Conservation (phyloP, 2,888 invertebrate species). For the Orthonychiurus folsomi region DNA sequence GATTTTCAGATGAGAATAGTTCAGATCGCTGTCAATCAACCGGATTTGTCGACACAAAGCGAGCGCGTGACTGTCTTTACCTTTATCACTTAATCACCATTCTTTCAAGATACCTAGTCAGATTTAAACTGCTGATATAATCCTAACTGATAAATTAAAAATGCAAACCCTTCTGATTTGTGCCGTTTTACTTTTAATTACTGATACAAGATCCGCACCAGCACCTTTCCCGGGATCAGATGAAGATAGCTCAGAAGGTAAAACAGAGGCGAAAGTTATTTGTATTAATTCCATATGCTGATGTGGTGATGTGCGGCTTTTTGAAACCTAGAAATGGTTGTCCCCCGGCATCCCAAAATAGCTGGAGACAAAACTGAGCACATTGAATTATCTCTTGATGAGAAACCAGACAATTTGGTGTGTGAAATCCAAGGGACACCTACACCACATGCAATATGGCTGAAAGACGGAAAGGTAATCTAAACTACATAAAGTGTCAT, state of each 20-base stretch:
- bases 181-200: too few species aligned
- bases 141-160: too few species aligned
- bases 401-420: constrained; percentile 16
- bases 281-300: too few species aligned
- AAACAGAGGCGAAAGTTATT: neutral
- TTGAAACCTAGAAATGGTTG: neutral
- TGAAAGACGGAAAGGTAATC: constrained; percentile 27
- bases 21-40: too few species aligned
- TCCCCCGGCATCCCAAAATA: constrained; percentile 30
- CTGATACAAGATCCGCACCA: neutral
- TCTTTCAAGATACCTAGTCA: too few species aligned
- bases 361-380: constrained; percentile 18
- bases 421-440: constrained; percentile 32
- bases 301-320: too few species aligned
- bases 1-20: too few species aligned
- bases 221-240: neutral
- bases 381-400: constrained; percentile 11
- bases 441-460: constrained; percentile 32
- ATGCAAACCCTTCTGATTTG: too few species aligned
- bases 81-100: too few species aligned
- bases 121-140: too few species aligned
- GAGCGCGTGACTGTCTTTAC: too few species aligned
- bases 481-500: neutral
- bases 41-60: too few species aligned
- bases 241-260: neutral